Percentiles rank a stretch among this genome's conserved stretches.
Conservation (phyloP, 64 coral and sea anemone species). For the Actinia tenebrosa region DNA sequence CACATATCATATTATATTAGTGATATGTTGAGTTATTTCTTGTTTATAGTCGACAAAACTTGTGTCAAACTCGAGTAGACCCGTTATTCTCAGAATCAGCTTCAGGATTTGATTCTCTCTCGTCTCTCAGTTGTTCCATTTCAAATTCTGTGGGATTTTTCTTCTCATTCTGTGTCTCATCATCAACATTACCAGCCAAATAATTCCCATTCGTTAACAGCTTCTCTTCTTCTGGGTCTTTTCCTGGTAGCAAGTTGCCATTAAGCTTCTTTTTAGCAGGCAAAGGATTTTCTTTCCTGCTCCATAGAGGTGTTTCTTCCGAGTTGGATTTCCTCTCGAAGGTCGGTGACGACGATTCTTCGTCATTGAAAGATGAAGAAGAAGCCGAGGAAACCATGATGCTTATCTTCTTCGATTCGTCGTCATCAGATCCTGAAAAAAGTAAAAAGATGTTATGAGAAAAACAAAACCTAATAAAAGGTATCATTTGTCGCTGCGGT, state of each 20-base stretch:
- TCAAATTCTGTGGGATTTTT: not conserved
- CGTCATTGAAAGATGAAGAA: slow-evolving; percentile 4
- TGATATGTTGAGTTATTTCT: not conserved
- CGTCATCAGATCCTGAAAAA: slow-evolving; percentile 5
- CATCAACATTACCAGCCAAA: not conserved
- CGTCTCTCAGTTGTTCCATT: not conserved
- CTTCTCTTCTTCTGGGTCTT: not conserved
- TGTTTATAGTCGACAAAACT: not conserved
- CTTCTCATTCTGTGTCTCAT: not conserved
- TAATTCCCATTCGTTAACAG: not conserved
- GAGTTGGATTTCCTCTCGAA: not conserved
- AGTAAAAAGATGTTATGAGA: not conserved
- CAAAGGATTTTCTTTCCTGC: not conserved
- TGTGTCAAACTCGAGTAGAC: not conserved
- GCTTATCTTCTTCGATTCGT: slow-evolving; percentile 4
- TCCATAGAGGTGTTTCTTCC: not conserved
- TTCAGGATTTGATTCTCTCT: not conserved
- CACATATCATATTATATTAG: not conserved
- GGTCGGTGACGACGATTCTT: not conserved
- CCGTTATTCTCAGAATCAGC: not conserved
- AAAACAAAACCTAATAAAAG: not conserved
- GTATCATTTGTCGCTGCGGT: not conserved
- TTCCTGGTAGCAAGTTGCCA: not conserved
- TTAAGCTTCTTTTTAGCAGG: not conserved
- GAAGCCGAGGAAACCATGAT: slow-evolving; percentile 27